Conservation (phyloP, 2,888 invertebrate genomes). For the Periphyllus acericola region DNA sequence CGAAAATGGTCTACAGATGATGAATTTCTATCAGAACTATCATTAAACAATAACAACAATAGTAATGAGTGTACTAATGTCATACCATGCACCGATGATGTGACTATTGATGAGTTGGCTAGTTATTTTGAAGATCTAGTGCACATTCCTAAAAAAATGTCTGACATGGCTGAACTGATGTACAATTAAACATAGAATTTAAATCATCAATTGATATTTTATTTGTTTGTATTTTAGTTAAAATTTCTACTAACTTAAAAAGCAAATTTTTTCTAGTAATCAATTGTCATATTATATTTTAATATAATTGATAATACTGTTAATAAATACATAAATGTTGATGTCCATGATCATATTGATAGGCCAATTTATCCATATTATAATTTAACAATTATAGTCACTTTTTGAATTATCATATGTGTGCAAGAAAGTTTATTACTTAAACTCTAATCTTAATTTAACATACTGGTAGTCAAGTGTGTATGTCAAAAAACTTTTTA, state of each 20-base stretch:
- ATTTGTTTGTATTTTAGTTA: constrained; percentile 25
- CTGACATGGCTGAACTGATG: constrained; percentile 98
- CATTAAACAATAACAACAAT: constrained; percentile 52
- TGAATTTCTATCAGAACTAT: constrained; percentile 47
- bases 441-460: constrained; percentile 11
- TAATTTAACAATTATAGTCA: constrained; percentile 17
- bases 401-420: constrained; percentile 11
- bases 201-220: constrained; percentile 45
- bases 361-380: not conserved
- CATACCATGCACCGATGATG: constrained; percentile 71
- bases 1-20: constrained; percentile 43
- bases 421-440: constrained; percentile 16
- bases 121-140: constrained; percentile 95
- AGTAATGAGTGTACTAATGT: constrained; percentile 59
- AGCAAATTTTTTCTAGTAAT: constrained; percentile 23
- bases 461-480: constrained; percentile 32
- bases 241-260: constrained; percentile 27
- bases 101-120: constrained; percentile 93
- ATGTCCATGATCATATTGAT: not conserved
- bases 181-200: constrained; percentile 77
- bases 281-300: not conserved
- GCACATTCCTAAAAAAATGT: constrained; percentile 98
- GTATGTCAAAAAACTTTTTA: constrained; percentile 2
- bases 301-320: not conserved
- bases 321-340: constrained; percentile 2